phyloP scores from a whole-genome alignment of 1,140 invertebrate genomes.

The Sminthurides bifidus region DNA sequence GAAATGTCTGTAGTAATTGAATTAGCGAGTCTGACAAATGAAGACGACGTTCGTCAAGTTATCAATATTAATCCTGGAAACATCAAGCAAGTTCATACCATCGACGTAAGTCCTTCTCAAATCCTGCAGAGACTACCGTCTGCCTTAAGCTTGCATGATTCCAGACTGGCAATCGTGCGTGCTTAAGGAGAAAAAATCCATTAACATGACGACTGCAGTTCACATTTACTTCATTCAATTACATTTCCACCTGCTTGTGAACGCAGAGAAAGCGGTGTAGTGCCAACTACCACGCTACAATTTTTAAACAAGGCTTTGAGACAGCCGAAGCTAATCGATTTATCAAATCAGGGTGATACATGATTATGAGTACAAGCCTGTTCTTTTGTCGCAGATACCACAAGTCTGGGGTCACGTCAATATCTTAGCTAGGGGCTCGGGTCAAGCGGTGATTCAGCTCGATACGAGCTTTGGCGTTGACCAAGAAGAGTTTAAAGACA shows the following conservation, averaged over 20 bases:
- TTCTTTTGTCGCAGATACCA: constrained; percentile 34
- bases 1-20: constrained; percentile 42
- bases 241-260: no score
- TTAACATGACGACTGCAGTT: no score
- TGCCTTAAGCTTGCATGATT: background rate
- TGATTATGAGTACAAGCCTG: constrained; percentile 1
- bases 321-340: no score
- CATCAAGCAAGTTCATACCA: constrained; percentile 26
- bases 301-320: no score
- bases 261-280: no score
- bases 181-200: no score
- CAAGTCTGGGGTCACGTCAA: constrained; percentile 47
- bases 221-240: no score
- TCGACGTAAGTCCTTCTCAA: constrained; percentile 28
- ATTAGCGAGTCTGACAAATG: constrained; percentile 36
- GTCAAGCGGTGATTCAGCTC: constrained; percentile 45
- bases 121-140: no score
- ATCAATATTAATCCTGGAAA: constrained; percentile 34
- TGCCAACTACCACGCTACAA: no score
- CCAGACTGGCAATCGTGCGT: background rate
- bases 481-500: constrained; percentile 40
- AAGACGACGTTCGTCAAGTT: constrained; percentile 19
- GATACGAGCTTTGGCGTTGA: constrained; percentile 45
- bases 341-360: no score
- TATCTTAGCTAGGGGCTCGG: constrained; percentile 44